Base-by-base conservation (phyloP, 64 coral and sea anemone species). In the Porites lutea region DNA sequence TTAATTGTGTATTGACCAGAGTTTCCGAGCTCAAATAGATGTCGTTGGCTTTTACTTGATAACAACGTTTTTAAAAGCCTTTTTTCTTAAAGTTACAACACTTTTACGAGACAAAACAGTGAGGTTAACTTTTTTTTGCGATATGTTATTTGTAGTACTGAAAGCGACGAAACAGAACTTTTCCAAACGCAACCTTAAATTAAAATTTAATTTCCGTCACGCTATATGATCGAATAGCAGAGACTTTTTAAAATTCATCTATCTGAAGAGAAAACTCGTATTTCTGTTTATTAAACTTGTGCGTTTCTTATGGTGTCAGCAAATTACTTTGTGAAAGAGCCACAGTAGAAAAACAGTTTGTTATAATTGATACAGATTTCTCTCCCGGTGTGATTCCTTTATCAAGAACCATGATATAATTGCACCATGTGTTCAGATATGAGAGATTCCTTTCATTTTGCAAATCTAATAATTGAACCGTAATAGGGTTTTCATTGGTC, bases 321-420 rank as follows among this genome's bases (percentile, higher is more conserved):
- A 37, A 16, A 6, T 61, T 62, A 43, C 14, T 61, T 55, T 46
- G 8, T 81, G 57, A 19, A 44, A 81, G 14, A 45, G 21, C 5
- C 60, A 52, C 55, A 60, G 6, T 62, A 4, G 6, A 63, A 22
- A 37, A 37, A 37, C 27, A 37, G 27, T 37, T 37, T 37, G 27
- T 37, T 37, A 37, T 37, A 37, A 37, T 37, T 37, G 27, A 37
- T 1, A 37, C 27, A 37, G 27, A n/a, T 37, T 37, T 37, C 1
- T 37, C 47, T 84, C 81, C 15, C 81, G 21, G n/a, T 46, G 44
- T 84, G 81, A 84, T 23, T 67, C 48, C 73, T 48, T 84, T 67
- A 48, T 63, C 43, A 82, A 45, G 13, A 18, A 0, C 13, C 18
- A 19, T 49, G 20, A 45, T 7, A 0, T 68, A 65, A 67, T 68